Base-by-base conservation (phyloP, 2,888 invertebrate species). In the Chouioia cunea region DNA sequence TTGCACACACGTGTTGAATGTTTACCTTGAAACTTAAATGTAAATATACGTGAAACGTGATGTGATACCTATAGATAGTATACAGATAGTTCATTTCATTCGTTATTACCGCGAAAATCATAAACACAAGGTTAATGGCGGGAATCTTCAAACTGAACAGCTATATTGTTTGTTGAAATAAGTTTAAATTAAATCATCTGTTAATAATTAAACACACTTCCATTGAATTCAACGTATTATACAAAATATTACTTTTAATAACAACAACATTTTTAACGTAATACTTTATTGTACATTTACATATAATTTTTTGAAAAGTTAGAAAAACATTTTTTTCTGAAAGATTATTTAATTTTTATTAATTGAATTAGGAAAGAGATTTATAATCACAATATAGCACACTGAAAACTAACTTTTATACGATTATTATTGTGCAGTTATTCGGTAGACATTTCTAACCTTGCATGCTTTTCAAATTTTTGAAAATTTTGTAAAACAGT, bases 251-350 rank as follows among this genome's bases (percentile, higher is more conserved):
- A 10, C 12, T 36, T 36, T 36, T 1, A 36, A 36, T 36, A 2
- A 36, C 4, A 10, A 48, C n/a, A 14, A n/a, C n/a, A 23, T 47
- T 56, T 54, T 15, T n/a, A 71, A 64, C 56, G 18, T 69, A 68
- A 68, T 53, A 62, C 52, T 71, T 71, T 71, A 67, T 71, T 71
- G 43, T 67, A 67, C 50, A 65, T 36, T 36, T 12, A 36, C 10
- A 36, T 36, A 36, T 36, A 36, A 36, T 36, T 36, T 36, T 10
- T 6, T 36, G 10, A 36, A 36, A 36, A 36, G 10, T 3, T 36
- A 12, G 12, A 36, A 36, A 12, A 36, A 8, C 1, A 10, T 36
- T 6, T 36, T 36, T 36, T n/a, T n/a, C n/a, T n/a, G n/a, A n/a
- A n/a, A n/a, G n/a, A n/a, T n/a, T n/a, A n/a, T n/a, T n/a, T n/a